Evolutionary conservation across 2,888 invertebrate genomes (phyloP).

Genomic region (Agriopis marginaria): DNA sequence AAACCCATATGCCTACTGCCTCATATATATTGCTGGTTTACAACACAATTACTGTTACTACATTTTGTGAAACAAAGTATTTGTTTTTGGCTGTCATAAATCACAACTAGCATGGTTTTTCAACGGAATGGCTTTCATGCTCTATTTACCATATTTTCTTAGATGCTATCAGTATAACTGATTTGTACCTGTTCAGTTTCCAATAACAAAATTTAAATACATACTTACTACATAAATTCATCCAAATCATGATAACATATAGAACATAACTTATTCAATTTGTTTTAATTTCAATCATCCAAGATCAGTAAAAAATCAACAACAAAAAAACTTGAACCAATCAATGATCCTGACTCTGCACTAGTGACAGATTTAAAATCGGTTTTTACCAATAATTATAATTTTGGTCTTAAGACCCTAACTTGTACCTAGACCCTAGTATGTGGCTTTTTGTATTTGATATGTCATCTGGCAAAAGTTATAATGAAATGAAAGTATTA

Average conservation of each 20-base stretch:
- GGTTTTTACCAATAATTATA: no score
- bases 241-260: not conserved
- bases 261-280: not conserved
- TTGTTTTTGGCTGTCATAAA: conserved; percentile 57
- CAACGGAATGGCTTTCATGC: conserved; percentile 53
- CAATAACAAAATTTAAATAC: not conserved
- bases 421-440: no score
- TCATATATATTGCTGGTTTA: not conserved
- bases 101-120: conserved; percentile 52
- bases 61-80: not conserved
- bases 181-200: conserved; percentile 3
- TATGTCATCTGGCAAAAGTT: no score
- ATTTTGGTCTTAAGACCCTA: no score
- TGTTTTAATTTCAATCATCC: not conserved
- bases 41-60: not conserved
- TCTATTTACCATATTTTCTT: conserved; percentile 25
- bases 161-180: not conserved
- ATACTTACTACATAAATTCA: not conserved
- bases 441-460: no score
- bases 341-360: not conserved
- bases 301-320: no score
- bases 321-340: no score
- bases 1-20: not conserved
- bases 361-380: not conserved
- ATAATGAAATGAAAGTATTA: no score